Evolutionary conservation across 2,113 vertebrate genomes (phyloP).

Genomic region (Spilogale gracilis): DNA sequence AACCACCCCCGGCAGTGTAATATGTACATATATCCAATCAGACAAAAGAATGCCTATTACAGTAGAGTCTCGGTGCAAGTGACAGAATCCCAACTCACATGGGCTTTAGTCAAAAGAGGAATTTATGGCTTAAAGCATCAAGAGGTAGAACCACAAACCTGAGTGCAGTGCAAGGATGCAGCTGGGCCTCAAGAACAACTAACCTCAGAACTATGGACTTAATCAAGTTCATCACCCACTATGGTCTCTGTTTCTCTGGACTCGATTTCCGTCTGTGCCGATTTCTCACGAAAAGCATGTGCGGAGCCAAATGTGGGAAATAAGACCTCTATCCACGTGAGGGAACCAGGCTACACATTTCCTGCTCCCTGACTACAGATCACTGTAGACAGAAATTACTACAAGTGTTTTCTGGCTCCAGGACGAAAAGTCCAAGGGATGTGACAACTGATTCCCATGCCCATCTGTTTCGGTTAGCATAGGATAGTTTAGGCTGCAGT

Average conservation of each 20-base stretch:
- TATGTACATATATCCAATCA: neutral
- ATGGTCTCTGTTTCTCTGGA: neutral
- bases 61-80: neutral
- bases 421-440: conserved; percentile 27
- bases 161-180: neutral
- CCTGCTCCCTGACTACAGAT: neutral
- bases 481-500: neutral
- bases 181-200: neutral
- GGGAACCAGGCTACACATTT: neutral
- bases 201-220: neutral
- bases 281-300: neutral
- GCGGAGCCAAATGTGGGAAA: neutral
- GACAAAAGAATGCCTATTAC: neutral
- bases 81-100: neutral
- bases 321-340: neutral
- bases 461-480: neutral
- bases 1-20: neutral
- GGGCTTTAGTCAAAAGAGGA: neutral
- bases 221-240: neutral
- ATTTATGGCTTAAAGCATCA: neutral
- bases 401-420: neutral
- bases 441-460: neutral
- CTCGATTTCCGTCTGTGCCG: neutral
- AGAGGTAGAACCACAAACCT: neutral
- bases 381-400: neutral